These are phyloP conservation scores for Diachrysia chrysitis DNA, from an alignment of 2,888 invertebrate genomes.

Conservation along the genomic window DNA sequence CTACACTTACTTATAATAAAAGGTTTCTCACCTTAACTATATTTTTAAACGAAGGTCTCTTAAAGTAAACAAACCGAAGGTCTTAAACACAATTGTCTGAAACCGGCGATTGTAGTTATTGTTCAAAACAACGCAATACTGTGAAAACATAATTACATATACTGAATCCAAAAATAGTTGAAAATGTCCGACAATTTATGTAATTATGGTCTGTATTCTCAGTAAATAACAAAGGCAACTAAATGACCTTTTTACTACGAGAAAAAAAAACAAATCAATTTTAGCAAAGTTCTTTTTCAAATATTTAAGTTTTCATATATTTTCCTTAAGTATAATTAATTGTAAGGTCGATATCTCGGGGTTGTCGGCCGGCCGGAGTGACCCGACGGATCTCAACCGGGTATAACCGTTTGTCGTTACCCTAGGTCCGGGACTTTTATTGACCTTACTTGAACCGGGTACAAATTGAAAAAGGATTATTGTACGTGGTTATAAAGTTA, in stretches of 20 bases:
- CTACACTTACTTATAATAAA: background rate
- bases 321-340: conserved; percentile 47
- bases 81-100: conserved; percentile 19
- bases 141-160: background rate
- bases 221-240: background rate
- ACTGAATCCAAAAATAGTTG: background rate
- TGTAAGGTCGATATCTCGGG: conserved; percentile 57
- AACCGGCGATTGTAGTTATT: background rate
- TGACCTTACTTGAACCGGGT: conserved; percentile 31
- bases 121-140: background rate
- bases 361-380: conserved; percentile 66
- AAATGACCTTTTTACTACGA: background rate
- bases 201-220: background rate
- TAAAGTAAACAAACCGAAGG: conserved; percentile 46
- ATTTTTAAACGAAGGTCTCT: conserved; percentile 41
- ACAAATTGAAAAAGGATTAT: conserved; percentile 24
- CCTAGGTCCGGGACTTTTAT: conserved; percentile 57
- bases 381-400: conserved; percentile 61
- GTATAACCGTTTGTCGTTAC: conserved; percentile 55
- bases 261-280: background rate
- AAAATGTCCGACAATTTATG: background rate
- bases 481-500: background rate
- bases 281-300: background rate
- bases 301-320: conserved; percentile 16
- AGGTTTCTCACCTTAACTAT: conserved; percentile 32